These are phyloP conservation scores for Zalophus californianus DNA, from an alignment of 2,797 vertebrate species.

Conservation along the genomic window DNA sequence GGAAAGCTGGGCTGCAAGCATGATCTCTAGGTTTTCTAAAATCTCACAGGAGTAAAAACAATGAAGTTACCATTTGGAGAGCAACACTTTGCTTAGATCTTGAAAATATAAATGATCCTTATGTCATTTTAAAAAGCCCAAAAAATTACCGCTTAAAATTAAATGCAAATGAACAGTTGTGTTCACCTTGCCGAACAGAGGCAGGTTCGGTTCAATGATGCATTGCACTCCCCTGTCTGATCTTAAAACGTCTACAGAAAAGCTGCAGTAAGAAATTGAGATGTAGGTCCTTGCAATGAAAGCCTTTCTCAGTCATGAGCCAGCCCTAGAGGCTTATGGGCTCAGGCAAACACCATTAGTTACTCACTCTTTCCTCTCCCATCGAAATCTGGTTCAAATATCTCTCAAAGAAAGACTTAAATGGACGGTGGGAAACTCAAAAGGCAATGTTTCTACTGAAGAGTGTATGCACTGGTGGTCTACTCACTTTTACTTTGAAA, in stretches of 20 bases:
- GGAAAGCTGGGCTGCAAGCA: neutral
- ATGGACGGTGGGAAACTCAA: neutral
- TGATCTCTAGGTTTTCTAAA: neutral
- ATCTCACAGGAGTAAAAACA: neutral
- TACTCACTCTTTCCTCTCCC: neutral
- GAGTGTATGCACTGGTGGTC: neutral
- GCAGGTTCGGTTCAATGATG: neutral
- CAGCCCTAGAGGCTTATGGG: neutral
- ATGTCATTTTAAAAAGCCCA: neutral
- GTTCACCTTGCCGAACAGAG: neutral
- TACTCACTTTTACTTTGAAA: conserved; percentile 50
- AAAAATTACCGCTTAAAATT: conserved; percentile 1
- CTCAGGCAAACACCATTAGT: neutral
- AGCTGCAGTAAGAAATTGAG: neutral
- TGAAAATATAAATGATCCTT: conserved; percentile 49
- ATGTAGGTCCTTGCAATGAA: neutral
- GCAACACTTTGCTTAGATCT: neutral
- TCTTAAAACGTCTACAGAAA: neutral
- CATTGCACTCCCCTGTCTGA: neutral
- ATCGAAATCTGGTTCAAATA: conserved; percentile 2
- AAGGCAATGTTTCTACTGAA: neutral
- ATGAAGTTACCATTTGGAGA: conserved; percentile 29
- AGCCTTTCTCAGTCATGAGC: neutral
- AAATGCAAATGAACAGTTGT: neutral
- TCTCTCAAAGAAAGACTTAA: conserved; percentile 16